phyloP scores from a whole-genome alignment of 2,797 vertebrate species.

The Malurus leucopterus region DNA sequence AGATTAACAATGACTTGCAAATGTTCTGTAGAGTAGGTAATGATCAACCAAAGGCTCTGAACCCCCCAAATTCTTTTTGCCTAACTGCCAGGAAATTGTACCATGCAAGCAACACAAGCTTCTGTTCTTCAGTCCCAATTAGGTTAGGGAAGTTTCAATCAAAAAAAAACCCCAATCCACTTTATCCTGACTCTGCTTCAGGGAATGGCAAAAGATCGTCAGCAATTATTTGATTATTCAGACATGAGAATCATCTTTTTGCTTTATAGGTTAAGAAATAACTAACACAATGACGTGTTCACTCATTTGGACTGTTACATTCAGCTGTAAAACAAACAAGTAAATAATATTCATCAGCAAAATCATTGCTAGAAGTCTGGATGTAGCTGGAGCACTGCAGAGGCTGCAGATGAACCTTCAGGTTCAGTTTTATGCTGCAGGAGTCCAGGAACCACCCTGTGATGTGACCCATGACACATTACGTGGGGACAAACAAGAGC shows the following conservation, averaged over 20 bases:
- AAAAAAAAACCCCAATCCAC: not conserved
- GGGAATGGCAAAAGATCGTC: slow-evolving; percentile 8
- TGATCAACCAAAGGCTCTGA: not conserved
- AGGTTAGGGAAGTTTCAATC: not conserved
- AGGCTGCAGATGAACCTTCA: not conserved
- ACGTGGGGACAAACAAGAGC: not conserved
- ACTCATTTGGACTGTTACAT: not conserved
- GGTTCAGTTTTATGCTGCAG: not conserved
- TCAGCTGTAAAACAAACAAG: not conserved
- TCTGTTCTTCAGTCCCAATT: not conserved
- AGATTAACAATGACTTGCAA: not conserved
- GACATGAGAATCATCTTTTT: not conserved
- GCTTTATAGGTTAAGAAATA: not conserved
- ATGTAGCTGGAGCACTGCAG: not conserved
- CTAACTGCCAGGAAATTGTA: not conserved
- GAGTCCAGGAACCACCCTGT: not conserved
- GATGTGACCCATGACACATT: not conserved
- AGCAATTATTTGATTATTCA: slow-evolving; percentile 36
- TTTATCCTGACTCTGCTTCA: slow-evolving; percentile 26
- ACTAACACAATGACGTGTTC: not conserved
- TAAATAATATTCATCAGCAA: not conserved
- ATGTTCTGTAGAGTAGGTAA: not conserved
- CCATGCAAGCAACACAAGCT: not conserved
- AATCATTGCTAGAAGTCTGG: not conserved
- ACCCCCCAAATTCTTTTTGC: not conserved